These are phyloP conservation scores for Alsophila aescularia DNA, from an alignment of 2,888 invertebrate species.

Conservation along the genomic window DNA sequence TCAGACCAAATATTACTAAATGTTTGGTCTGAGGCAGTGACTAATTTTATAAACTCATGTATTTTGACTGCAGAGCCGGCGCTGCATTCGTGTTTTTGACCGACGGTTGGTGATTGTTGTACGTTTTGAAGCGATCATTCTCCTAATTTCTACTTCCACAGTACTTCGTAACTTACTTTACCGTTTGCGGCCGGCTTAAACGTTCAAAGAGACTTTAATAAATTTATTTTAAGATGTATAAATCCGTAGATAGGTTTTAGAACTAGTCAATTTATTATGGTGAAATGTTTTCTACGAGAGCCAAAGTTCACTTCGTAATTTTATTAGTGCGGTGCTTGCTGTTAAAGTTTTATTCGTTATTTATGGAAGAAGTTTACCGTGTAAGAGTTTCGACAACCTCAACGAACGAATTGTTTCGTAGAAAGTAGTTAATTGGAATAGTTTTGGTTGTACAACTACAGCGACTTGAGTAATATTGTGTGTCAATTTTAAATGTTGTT, in stretches of 20 bases:
- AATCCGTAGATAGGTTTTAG: constrained; percentile 76
- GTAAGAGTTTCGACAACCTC: constrained; percentile 66
- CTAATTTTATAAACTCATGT: constrained; percentile 41
- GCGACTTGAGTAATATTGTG: constrained; percentile 47
- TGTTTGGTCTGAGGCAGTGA: too few relatives aligned
- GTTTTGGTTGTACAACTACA: constrained; percentile 51
- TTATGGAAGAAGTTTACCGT: constrained; percentile 52
- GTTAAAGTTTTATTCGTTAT: constrained; percentile 72
- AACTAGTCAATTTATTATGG: constrained; percentile 83
- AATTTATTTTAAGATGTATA: constrained; percentile 63
- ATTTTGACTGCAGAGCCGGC: constrained; percentile 43
- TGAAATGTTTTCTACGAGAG: constrained; percentile 78
- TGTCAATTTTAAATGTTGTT: constrained; percentile 56
- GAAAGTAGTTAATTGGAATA: constrained; percentile 50
- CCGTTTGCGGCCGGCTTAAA: constrained; percentile 80
- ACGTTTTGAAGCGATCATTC: constrained; percentile 47
- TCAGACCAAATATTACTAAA: too few relatives aligned
- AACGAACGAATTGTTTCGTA: constrained; percentile 67
- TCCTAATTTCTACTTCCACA: constrained; percentile 51
- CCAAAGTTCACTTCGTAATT: constrained; percentile 72
- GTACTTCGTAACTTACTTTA: constrained; percentile 52
- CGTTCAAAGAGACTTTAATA: constrained; percentile 75
- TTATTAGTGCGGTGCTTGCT: constrained; percentile 80
- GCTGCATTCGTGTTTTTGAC: constrained; percentile 55
- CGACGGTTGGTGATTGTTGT: constrained; percentile 53